phyloP scores from a whole-genome alignment of 2,797 vertebrate genomes.

The Masticophis lateralis region DNA sequence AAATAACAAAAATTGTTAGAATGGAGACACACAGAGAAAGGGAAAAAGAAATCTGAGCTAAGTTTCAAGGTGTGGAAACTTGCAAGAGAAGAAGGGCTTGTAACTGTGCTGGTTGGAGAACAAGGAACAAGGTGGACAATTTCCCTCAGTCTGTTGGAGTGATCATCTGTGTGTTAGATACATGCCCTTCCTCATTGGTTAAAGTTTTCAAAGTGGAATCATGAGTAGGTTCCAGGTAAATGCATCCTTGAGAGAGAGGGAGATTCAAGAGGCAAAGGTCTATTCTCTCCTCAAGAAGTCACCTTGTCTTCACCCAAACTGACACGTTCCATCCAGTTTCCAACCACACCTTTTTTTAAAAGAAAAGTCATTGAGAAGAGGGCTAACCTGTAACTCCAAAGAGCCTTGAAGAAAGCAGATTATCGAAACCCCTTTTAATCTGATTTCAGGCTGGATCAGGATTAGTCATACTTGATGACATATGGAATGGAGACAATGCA shows the following conservation, averaged over 20 bases:
- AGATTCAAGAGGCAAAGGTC: not conserved
- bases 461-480: too few relatives aligned
- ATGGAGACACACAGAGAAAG: not conserved
- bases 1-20: not conserved
- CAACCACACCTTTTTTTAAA: too few relatives aligned
- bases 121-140: not conserved
- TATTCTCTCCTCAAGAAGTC: not conserved
- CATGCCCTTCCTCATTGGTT: not conserved
- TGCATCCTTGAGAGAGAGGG: not conserved
- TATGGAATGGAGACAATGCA: too few relatives aligned
- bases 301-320: too few relatives aligned
- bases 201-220: not conserved
- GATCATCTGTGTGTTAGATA: not conserved
- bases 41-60: not conserved
- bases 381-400: too few relatives aligned
- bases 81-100: not conserved
- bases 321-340: too few relatives aligned
- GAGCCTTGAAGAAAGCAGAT: too few relatives aligned
- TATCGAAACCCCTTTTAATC: too few relatives aligned
- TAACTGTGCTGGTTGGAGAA: not conserved
- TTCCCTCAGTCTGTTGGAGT: not conserved
- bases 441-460: too few relatives aligned
- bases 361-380: too few relatives aligned
- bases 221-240: not conserved
- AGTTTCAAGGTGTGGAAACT: not conserved